Percentiles rank a stretch among this genome's conserved stretches.
phyloP scores from a whole-genome alignment of 2,888 invertebrate species.

The Cynaeus angustus region DNA sequence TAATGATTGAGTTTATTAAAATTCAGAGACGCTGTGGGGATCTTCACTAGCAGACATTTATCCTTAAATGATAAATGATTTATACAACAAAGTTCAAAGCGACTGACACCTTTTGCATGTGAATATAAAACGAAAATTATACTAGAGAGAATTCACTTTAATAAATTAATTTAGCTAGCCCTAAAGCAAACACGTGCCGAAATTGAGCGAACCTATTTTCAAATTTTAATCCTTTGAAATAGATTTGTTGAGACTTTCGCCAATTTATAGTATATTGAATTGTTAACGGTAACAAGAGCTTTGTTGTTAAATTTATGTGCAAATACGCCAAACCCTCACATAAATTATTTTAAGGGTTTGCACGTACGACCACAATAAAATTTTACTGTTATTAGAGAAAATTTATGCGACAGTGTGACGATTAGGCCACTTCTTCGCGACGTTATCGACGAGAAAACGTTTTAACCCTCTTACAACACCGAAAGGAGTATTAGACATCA shows the following conservation, averaged over 20 bases:
- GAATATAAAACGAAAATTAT: constrained; percentile 44
- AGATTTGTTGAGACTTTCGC: constrained; percentile 27
- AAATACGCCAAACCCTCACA: constrained; percentile 34
- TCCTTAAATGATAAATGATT: constrained; percentile 35
- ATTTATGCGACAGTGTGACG: constrained; percentile 41
- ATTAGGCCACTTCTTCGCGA: constrained; percentile 25
- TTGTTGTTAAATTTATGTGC: constrained; percentile 39
- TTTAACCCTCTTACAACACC: constrained; percentile 26
- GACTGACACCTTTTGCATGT: constrained; percentile 33
- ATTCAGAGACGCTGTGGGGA: constrained; percentile 22
- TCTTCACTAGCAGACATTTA: constrained; percentile 16
- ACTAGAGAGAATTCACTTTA: constrained; percentile 29
- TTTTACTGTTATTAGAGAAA: constrained; percentile 46
- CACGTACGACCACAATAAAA: constrained; percentile 39
- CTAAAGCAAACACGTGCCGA: constrained; percentile 28
- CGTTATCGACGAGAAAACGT: constrained; percentile 24
- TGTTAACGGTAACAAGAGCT: constrained; percentile 23
- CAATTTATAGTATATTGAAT: constrained; percentile 4
- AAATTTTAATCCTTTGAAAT: constrained; percentile 33
- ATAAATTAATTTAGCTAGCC: constrained; percentile 37
- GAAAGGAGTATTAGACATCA: constrained; percentile 43
- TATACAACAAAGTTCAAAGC: constrained; percentile 33
- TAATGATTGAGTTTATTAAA: constrained; percentile 33
- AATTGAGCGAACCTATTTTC: constrained; percentile 25
- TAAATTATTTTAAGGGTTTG: constrained; percentile 45